Base-by-base conservation (phyloP, 2,113 vertebrate species). In the Ophiodon elongatus region DNA sequence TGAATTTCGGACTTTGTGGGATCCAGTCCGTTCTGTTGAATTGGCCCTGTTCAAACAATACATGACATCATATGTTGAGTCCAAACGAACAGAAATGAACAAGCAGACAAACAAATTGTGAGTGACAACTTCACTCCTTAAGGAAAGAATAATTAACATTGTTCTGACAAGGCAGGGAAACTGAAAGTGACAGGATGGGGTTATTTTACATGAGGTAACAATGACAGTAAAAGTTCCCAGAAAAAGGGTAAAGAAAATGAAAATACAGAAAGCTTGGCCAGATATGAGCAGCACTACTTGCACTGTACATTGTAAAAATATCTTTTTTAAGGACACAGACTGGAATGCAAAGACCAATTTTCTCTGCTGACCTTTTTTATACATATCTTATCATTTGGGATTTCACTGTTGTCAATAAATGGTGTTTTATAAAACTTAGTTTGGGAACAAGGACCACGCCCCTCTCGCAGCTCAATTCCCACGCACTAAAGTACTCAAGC, bases 21-120 rank as follows among this genome's bases (percentile, higher is more conserved):
- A 52, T 95, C 93, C 39, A 94, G 6, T 17, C 92, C 92, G 10
- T 90, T 94, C 59, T 84, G 90, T 59, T 88, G 81, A 19, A 81
- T 84, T 0, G 70, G 15, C 7, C 80, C 94, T 94, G 88, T 62
- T 4, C 4, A 83, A 82, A 78, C 45, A 88, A 39, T 13, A 37
- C 50, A 41, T 3, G 21, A 60, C 0, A 71, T 45, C 7, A 68
- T 4, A 29, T 33, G 29, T 14, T 54, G 10, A 52, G 33, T 59
- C 19, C 7, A 45, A 73, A 54, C 10, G 10, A 33, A 71, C 2
- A 71, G 0, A 57, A 57, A 71, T 17, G 1, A 41, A 59, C 8
- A 57, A 59, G 19, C 41, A 54, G 35, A 37, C 29, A 25, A 31
- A 25, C 8, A 10, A 23, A 39, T 39, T 21, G 50, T 23, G 10